A percentile compares a stretch with the other conserved stretches of the same genome.
These are phyloP conservation scores for Stenoptilia bipunctidactyla DNA, from an alignment of 2,888 invertebrate genomes.

Conservation along the genomic window DNA sequence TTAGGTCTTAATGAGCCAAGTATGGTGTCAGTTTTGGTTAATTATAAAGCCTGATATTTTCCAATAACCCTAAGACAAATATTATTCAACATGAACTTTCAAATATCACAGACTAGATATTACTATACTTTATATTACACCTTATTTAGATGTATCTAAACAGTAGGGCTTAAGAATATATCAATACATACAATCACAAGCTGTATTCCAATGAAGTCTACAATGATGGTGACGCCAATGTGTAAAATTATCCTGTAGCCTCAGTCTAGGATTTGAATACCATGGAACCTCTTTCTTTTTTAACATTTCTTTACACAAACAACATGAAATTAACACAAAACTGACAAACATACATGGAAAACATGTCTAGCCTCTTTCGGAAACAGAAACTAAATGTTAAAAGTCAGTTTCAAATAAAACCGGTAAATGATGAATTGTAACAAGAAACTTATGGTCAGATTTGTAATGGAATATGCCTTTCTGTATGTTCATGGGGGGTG, in stretches of 20 bases:
- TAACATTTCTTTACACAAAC: slow-evolving; percentile 33
- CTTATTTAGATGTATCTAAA: no score
- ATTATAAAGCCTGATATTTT: no score
- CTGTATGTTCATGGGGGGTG: not conserved
- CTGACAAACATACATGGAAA: slow-evolving; percentile 18
- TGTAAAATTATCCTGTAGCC: slow-evolving; percentile 47
- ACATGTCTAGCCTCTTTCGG: slow-evolving; percentile 33
- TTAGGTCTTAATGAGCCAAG: no score
- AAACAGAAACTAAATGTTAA: slow-evolving; percentile 24
- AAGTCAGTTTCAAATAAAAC: slow-evolving; percentile 22
- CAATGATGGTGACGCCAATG: slow-evolving; percentile 45
- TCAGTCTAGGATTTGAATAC: slow-evolving; percentile 49
- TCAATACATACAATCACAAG: slow-evolving; percentile 51
- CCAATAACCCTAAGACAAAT: no score
- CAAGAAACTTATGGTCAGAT: not conserved
- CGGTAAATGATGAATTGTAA: slow-evolving; percentile 26
- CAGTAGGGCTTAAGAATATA: no score
- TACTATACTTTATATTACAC: no score
- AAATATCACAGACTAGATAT: no score
- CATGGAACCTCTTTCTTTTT: slow-evolving; percentile 59
- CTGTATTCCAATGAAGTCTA: slow-evolving; percentile 51
- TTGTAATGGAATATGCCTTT: not conserved
- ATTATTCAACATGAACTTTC: no score
- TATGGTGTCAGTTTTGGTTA: no score
- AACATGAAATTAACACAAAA: slow-evolving; percentile 6